Evolutionary conservation across 1,140 invertebrate genomes (phyloP).

Genomic region (Hyphantria cunea): DNA sequence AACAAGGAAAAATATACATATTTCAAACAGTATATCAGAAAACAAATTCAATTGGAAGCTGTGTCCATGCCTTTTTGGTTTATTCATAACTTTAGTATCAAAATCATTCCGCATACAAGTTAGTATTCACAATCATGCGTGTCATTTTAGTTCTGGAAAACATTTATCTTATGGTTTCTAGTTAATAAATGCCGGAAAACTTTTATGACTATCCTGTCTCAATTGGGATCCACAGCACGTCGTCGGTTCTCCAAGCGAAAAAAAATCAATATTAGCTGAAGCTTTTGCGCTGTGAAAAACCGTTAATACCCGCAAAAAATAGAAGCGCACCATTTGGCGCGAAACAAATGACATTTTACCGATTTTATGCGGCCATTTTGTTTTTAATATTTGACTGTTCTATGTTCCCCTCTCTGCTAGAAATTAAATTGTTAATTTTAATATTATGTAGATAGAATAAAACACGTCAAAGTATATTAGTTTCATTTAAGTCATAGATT

Average conservation of each 20-base stretch:
- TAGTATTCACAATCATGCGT: conserved; percentile 62
- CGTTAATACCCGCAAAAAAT: conserved; percentile 51
- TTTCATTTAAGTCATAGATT: conserved; percentile 14
- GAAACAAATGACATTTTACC: conserved; percentile 65
- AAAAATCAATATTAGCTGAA: conserved; percentile 56
- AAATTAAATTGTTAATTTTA: conserved; percentile 75
- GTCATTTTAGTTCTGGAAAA: conserved; percentile 41
- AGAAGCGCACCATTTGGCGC: conserved; percentile 52
- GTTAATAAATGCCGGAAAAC: conserved; percentile 26
- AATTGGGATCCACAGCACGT: conserved; percentile 43
- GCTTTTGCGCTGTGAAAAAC: conserved; percentile 55
- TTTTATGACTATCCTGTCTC: conserved; percentile 40
- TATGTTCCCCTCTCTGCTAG: conserved; percentile 81
- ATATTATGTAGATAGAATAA: conserved; percentile 46
- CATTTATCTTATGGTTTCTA: conserved; percentile 15
- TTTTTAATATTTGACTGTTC: conserved; percentile 71
- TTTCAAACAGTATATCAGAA: conserved; percentile 7
- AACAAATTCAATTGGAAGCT: conserved; percentile 9
- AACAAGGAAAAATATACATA: conserved; percentile 25
- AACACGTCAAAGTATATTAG: conserved; percentile 31
- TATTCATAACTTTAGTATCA: conserved; percentile 32
- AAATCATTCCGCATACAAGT: conserved; percentile 42
- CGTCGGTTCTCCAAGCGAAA: conserved; percentile 50
- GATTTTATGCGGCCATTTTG: conserved; percentile 63
- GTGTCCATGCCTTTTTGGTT: conserved; percentile 37